These are phyloP conservation scores for Hycleus cichorii DNA, from an alignment of 1,140 invertebrate genomes.

Conservation along the genomic window DNA sequence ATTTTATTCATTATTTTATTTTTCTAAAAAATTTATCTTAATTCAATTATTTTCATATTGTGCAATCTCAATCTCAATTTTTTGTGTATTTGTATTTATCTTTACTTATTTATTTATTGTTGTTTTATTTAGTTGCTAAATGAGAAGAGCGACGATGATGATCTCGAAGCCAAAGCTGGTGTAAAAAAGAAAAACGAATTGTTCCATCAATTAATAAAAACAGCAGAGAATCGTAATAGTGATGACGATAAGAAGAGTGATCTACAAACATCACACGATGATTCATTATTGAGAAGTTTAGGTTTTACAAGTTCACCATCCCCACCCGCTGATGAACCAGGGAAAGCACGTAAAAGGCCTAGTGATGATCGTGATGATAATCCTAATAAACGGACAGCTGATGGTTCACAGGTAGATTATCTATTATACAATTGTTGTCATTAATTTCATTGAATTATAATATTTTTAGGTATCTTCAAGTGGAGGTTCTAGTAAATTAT, in stretches of 20 bases:
- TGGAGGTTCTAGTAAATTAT: constrained; percentile 57
- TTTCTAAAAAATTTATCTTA: neutral
- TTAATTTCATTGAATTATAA: neutral
- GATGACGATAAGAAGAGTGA: constrained; percentile 38
- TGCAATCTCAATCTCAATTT: no score
- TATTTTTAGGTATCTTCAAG: constrained; percentile 43
- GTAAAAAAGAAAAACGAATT: constrained; percentile 63
- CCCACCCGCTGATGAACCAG: constrained; percentile 45
- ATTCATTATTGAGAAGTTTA: constrained; percentile 50
- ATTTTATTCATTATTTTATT: neutral
- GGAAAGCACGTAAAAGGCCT: constrained; percentile 58
- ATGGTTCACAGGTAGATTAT: constrained; percentile 40
- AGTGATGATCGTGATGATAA: constrained; percentile 57
- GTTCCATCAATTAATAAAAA: constrained; percentile 70
- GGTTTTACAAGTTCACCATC: constrained; percentile 52
- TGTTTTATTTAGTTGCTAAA: constrained; percentile 64
- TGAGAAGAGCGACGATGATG: constrained; percentile 74
- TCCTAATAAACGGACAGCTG: constrained; percentile 47
- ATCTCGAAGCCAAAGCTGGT: constrained; percentile 52
- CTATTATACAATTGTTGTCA: neutral
- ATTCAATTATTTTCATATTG: neutral
- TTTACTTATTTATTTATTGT: neutral
- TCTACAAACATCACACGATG: constrained; percentile 42
- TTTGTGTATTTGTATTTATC: no score
- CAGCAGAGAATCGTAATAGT: constrained; percentile 40